Base-by-base conservation (phyloP, 2,797 vertebrate genomes). In the Odontamblyopus rebecca region DNA sequence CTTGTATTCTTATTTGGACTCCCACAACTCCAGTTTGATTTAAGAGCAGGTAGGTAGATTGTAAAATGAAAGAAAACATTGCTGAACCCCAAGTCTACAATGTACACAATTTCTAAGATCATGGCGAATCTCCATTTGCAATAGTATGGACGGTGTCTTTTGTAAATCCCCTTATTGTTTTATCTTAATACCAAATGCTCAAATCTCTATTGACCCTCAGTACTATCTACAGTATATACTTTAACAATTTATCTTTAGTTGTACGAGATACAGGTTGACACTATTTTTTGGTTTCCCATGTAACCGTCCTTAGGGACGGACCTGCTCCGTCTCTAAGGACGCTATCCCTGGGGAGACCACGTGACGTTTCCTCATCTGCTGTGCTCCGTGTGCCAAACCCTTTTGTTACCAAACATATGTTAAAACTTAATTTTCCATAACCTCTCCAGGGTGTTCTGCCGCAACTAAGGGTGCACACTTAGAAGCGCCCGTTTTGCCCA, bases 241-340 rank as follows among this genome's bases (percentile, higher is more conserved):
- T 68, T 3, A 56, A 26, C 23, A 32, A 38, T 74, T 61, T 54
- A 27, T 23, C 26, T 68, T 19, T 61, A 73, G 51, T 72, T 79
- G 57, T 41, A 64, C 41, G 64, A 35, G 59, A 61, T 70, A 54
- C 78, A 75, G 50, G 59, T 73, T n/a, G 71, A 56, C 61, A 9
- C 68, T 48, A 7, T 38, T 2, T n/a, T 50, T 61, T 67, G 61
- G 38, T 62, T 38, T 35, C 68, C 44, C 1, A 53, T 79, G 29
- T 72, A 71, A 38, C 23, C 23, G 23, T 23, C 23, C 23, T 23
- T 23, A 23, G 23, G 23, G 23, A 23, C 23, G 23, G 23, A 23
- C 0, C 23, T 0, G 23, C 0, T 23, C 23, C 23, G 0, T 23
- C 23, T 1, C 23, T 23, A 23, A 23, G 23, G 23, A 23, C 23